Percentiles rank a stretch among this genome's conserved stretches.
phyloP scores from a whole-genome alignment of 2,113 vertebrate species.

The Sardina pilchardus region DNA sequence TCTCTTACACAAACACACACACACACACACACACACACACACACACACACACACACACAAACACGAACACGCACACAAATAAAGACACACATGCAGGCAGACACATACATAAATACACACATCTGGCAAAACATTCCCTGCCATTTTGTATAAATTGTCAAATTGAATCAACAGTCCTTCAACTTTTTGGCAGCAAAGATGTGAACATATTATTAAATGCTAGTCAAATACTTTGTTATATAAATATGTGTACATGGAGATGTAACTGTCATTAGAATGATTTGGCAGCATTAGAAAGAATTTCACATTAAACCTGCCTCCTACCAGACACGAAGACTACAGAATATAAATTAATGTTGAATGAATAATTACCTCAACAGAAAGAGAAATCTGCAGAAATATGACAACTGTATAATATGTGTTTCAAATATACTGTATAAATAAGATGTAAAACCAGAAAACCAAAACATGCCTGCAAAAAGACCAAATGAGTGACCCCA shows the following conservation, averaged over 20 bases:
- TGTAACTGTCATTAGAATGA: background rate
- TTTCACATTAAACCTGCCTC: background rate
- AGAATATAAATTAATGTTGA: background rate
- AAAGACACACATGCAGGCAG: background rate
- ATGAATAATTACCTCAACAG: background rate
- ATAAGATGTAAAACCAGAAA: background rate
- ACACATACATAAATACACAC: background rate
- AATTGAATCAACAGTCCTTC: background rate
- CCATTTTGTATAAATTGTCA: background rate
- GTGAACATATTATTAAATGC: background rate
- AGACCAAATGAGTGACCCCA: constrained; percentile 24
- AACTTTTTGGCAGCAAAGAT: background rate
- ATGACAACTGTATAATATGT: background rate
- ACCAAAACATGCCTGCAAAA: constrained; percentile 15
- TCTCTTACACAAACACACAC: background rate
- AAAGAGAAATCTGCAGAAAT: constrained; percentile 26
- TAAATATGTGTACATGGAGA: background rate
- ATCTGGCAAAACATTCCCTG: constrained; percentile 29
- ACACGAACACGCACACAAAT: background rate
- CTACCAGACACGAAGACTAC: background rate
- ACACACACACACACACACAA: constrained; percentile 11
- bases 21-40: background rate
- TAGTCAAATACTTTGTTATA: background rate
- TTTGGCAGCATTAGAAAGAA: background rate
- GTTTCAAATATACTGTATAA: background rate